Evolutionary conservation across 1,140 invertebrate genomes (phyloP).

Genomic region (Drosophila willistoni): DNA sequence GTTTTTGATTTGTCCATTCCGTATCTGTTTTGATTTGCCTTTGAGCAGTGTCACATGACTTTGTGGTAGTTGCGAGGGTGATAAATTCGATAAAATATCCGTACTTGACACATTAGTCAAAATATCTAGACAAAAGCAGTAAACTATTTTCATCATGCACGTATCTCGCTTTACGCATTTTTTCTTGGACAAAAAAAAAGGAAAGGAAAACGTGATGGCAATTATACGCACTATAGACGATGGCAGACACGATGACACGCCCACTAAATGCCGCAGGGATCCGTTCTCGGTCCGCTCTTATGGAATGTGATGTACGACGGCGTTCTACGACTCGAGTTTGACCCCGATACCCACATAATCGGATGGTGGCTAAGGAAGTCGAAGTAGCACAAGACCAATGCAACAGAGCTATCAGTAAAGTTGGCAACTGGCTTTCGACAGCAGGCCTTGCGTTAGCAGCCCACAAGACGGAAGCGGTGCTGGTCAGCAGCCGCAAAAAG

Average conservation of each 20-base stretch:
- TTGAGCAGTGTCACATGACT: conserved; percentile 13
- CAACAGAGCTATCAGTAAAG: too few species aligned
- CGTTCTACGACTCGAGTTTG: too few species aligned
- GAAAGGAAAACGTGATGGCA: not conserved
- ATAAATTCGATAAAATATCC: not conserved
- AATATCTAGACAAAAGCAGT: not conserved
- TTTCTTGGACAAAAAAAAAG: not conserved
- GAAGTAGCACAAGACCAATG: too few species aligned
- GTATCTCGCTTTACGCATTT: too few species aligned
- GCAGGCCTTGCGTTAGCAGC: too few species aligned
- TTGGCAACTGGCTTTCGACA: too few species aligned
- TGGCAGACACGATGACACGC: conserved; percentile 5
- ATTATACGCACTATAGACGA: conserved; percentile 1
- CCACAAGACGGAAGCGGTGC: too few species aligned
- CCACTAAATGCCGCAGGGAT: conserved; percentile 1
- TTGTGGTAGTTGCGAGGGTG: not conserved
- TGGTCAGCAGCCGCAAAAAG: too few species aligned
- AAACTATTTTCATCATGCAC: not conserved
- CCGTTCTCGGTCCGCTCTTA: too few species aligned
- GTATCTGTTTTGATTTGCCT: conserved; percentile 16
- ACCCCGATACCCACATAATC: too few species aligned
- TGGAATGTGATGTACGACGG: too few species aligned
- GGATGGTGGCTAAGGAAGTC: too few species aligned
- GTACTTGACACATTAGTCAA: conserved; percentile 12
- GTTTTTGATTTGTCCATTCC: not conserved